These are phyloP conservation scores for Cheirogaleus major DNA, from an alignment of 2,797 vertebrate genomes.

Conservation along the genomic window DNA sequence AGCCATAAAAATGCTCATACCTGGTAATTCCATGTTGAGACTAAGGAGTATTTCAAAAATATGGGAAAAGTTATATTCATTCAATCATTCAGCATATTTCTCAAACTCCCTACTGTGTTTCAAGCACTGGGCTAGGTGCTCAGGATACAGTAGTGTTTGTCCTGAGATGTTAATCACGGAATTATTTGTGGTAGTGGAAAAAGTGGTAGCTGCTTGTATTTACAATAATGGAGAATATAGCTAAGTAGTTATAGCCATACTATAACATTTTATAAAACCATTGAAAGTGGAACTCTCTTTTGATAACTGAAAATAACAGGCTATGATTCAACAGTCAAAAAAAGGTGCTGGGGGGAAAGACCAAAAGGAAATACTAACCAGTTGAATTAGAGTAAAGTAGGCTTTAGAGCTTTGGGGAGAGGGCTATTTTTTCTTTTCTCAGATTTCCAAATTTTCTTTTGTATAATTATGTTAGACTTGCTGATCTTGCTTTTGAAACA, in stretches of 20 bases:
- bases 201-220: neutral
- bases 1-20: neutral
- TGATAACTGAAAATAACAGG: neutral
- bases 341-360: neutral
- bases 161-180: neutral
- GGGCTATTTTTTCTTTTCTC: neutral
- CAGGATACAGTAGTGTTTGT: neutral
- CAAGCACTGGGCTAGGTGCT: neutral
- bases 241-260: neutral
- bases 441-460: conserved; percentile 6
- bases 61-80: neutral
- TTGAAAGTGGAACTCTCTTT: neutral
- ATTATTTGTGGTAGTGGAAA: neutral
- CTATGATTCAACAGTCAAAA: neutral
- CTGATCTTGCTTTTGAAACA: conserved; percentile 22
- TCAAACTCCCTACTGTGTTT: neutral
- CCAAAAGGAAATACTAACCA: conserved; percentile 4
- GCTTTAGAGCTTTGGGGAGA: neutral
- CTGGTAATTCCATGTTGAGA: neutral
- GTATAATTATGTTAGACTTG: neutral
- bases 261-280: neutral
- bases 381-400: neutral
- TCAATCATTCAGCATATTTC: neutral
- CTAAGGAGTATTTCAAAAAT: neutral
- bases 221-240: neutral